Evolutionary conservation across 2,797 vertebrate genomes (phyloP).

Genomic region (Tenualosa ilisha): DNA sequence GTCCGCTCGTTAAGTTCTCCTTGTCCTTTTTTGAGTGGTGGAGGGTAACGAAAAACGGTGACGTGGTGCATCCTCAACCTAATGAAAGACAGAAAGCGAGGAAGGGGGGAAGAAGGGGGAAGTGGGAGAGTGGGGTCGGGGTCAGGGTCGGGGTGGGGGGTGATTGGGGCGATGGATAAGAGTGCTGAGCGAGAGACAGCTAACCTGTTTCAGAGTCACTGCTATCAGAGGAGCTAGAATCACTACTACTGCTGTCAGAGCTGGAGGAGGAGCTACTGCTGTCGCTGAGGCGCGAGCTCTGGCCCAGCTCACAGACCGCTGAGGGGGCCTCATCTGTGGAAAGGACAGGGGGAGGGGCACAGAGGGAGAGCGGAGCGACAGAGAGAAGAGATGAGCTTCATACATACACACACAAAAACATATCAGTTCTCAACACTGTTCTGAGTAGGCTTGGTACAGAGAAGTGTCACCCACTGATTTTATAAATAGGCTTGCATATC

Average conservation of each 20-base stretch:
- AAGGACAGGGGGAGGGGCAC: neutral
- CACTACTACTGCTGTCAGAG: slow-evolving; percentile 66
- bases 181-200: slow-evolving; percentile 53
- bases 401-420: neutral
- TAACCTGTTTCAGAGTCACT: slow-evolving; percentile 84
- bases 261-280: slow-evolving; percentile 68
- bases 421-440: neutral
- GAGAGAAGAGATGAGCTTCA: slow-evolving; percentile 14
- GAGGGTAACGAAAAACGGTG: neutral
- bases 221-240: slow-evolving; percentile 77
- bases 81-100: slow-evolving; percentile 2
- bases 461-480: neutral
- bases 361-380: neutral
- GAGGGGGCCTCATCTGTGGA: slow-evolving; percentile 62
- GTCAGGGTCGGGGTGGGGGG: slow-evolving; percentile 34
- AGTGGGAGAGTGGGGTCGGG: slow-evolving; percentile 22
- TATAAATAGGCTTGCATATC: neutral
- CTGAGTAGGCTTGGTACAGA: neutral
- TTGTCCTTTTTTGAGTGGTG: neutral
- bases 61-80: neutral
- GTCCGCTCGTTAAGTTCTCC: neutral
- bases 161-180: slow-evolving; percentile 21
- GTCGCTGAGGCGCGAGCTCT: slow-evolving; percentile 70
- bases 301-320: slow-evolving; percentile 35
- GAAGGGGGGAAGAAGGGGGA: slow-evolving; percentile 17